Percentiles rank a stretch among this genome's conserved stretches.
These are phyloP conservation scores for Protobothrops flavoviridis DNA, from an alignment of 2,113 vertebrate genomes.

Conservation along the genomic window DNA sequence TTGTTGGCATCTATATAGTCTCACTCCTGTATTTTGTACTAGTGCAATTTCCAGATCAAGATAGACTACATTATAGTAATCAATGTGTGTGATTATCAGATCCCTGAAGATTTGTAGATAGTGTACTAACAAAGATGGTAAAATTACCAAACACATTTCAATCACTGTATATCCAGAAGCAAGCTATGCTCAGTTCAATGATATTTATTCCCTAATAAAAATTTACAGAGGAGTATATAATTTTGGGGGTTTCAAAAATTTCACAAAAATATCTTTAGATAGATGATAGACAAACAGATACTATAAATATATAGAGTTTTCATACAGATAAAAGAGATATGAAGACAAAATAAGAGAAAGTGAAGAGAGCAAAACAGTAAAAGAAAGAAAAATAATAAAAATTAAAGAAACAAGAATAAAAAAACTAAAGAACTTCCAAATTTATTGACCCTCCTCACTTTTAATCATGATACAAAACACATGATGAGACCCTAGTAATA, in stretches of 20 bases:
- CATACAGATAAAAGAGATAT: background rate
- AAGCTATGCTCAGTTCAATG: background rate
- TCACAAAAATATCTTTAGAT: background rate
- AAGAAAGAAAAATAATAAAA: background rate
- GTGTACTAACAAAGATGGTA: background rate
- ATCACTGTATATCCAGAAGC: no score
- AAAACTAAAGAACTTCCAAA: background rate
- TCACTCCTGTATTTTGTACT: background rate
- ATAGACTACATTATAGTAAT: background rate
- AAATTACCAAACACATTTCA: background rate
- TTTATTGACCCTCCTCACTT: background rate
- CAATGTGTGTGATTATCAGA: background rate
- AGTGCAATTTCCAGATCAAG: background rate
- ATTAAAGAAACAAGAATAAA: background rate
- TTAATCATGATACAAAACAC: background rate
- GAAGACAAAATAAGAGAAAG: background rate
- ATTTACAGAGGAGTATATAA: background rate
- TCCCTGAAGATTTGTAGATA: background rate
- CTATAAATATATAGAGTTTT: background rate
- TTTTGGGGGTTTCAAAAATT: background rate
- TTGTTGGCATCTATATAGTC: background rate
- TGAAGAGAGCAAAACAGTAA: background rate
- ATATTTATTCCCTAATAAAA: background rate
- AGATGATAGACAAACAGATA: background rate
- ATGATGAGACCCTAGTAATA: background rate